Evolutionary conservation across 2,113 vertebrate species (phyloP).

Genomic region (Tragulus kanchil): DNA sequence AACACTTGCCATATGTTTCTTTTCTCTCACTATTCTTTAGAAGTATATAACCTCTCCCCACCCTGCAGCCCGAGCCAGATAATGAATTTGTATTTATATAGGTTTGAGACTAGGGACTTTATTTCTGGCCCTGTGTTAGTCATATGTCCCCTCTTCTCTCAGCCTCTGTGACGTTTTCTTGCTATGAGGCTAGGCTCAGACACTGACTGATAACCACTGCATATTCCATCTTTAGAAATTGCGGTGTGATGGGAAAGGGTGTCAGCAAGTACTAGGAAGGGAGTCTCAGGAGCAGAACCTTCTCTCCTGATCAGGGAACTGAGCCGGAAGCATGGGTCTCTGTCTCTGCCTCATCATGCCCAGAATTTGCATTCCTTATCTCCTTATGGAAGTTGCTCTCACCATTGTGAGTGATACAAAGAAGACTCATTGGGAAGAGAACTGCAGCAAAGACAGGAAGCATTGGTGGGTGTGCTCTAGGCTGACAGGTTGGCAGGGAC

Average conservation of each 20-base stretch:
- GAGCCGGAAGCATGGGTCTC: background rate
- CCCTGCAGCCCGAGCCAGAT: background rate
- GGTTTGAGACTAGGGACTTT: background rate
- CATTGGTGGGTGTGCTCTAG: background rate
- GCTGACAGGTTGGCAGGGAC: background rate
- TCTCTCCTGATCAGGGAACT: background rate
- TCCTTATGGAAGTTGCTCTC: background rate
- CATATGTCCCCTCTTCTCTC: background rate
- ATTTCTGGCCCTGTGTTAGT: conserved; percentile 1
- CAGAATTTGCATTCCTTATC: background rate
- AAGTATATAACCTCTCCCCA: background rate
- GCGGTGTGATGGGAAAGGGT: background rate
- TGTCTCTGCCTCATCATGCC: background rate
- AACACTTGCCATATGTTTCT: background rate
- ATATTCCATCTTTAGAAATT: background rate
- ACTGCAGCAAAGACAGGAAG: background rate
- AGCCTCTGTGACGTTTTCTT: background rate
- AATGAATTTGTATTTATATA: background rate
- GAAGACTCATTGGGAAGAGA: background rate
- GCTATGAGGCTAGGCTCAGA: background rate
- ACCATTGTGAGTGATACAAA: background rate
- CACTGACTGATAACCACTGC: background rate
- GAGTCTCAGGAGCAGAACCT: background rate
- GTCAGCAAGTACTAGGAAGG: background rate
- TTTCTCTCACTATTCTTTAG: background rate